Base-by-base conservation (phyloP, 2,888 invertebrate genomes). In the Philereme transversata region DNA sequence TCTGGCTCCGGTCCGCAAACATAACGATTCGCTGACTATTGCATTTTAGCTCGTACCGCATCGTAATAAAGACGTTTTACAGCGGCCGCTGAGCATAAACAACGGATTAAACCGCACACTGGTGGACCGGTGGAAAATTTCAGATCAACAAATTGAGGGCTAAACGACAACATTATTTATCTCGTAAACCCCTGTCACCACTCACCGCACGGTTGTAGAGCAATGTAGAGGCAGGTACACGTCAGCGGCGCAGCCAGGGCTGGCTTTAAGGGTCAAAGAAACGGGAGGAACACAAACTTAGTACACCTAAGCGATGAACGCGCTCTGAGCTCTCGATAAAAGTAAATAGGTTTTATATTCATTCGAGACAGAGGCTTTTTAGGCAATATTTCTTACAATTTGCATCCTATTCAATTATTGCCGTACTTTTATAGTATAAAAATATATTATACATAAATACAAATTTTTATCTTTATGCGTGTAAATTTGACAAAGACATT, bases 161-260 rank as follows among this genome's bases (percentile, higher is more conserved):
- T 75, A 74, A 77, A 73, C 76, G 77, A 72, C 70, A 72, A 70
- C 69, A 72, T 74, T 78, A 80, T 77, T 81, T 81, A 76, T 81
- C 71, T 76, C 71, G 49, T 52, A 61, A 69, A 68, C 76, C 75
- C 73, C 71, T 79, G 79, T 77, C 81, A 68, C 74, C 76, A 65
- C 65, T 77, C 81, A 68, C 74, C 76, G 66, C 65, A 51, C 64
- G 64, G 63, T 61, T 68, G 69, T 60, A 67, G 69, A 69, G 69
- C 65, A 64, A 34, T 68, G 69, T 62, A 67, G 69, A 69, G 69
- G 65, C 64, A 35, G 67, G 71, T 49, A 44, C 53, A 57, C 60
- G 60, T 6, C 10, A 10, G 8, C 4, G 38, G 0, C 35, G 40
- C 41, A 36, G 36, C 44, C 22, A 43, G 43, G 56, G 49, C 41